Conservation (phyloP, 2,797 vertebrate species). For the Cuculus canorus region DNA sequence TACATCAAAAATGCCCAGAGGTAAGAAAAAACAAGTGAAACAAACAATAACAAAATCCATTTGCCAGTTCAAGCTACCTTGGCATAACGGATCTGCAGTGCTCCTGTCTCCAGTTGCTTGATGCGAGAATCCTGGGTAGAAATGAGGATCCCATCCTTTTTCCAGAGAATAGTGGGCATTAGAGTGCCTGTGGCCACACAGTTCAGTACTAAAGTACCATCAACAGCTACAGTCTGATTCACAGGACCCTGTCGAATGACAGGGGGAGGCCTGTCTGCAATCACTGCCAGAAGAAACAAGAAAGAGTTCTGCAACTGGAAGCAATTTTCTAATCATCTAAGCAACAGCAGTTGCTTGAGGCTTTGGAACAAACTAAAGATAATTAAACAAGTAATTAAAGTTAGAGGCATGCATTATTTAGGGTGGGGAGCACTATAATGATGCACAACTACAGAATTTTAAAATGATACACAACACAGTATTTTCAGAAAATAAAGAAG, state of each 20-base stretch:
- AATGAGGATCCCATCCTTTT: slow-evolving; percentile 90
- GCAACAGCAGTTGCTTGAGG: slow-evolving; percentile 81
- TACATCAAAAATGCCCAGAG: not conserved
- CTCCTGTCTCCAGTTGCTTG: slow-evolving; percentile 90
- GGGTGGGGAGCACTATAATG: slow-evolving; percentile 18
- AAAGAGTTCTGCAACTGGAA: slow-evolving; percentile 88
- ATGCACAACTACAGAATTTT: slow-evolving; percentile 35
- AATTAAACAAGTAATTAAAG: slow-evolving; percentile 85
- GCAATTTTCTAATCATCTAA: slow-evolving; percentile 89
- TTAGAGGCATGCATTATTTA: slow-evolving; percentile 61
- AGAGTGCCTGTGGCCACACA: slow-evolving; percentile 90
- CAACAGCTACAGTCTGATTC: slow-evolving; percentile 96
- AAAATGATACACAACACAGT: slow-evolving; percentile 1
- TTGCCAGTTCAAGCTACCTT: slow-evolving; percentile 82
- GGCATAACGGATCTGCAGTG: slow-evolving; percentile 92
- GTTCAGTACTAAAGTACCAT: slow-evolving; percentile 89
- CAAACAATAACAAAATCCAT: not conserved
- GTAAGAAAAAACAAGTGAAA: not conserved
- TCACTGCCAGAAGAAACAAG: slow-evolving; percentile 82
- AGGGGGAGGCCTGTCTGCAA: slow-evolving; percentile 95
- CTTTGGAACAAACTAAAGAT: slow-evolving; percentile 83
- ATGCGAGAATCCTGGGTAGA: slow-evolving; percentile 95
- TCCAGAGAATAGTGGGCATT: slow-evolving; percentile 93
- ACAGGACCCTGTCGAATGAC: slow-evolving; percentile 94
- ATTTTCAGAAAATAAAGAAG: slow-evolving; percentile 20